Evolutionary conservation across 2,888 invertebrate species (phyloP).

Genomic region (Hedya salicella): DNA sequence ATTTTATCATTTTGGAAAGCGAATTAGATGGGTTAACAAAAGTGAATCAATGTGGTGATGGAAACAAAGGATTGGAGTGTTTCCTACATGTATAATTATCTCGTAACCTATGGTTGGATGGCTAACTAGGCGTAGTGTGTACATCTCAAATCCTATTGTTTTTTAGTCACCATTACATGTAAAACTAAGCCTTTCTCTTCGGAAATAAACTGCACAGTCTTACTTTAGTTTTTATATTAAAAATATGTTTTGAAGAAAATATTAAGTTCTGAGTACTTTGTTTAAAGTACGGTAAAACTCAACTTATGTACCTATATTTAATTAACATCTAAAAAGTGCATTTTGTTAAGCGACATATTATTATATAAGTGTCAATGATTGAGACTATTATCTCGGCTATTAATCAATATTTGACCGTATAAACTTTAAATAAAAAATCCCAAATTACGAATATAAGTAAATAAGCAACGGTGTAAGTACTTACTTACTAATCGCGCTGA

Average conservation of each 20-base stretch:
- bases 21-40: not conserved
- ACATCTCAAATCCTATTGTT: constrained; percentile 37
- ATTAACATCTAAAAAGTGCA: no score
- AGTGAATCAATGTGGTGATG: not conserved
- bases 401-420: no score
- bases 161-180: constrained; percentile 28
- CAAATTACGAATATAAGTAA: no score
- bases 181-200: constrained; percentile 20
- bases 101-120: constrained; percentile 56
- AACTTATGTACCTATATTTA: no score
- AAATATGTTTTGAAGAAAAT: not conserved
- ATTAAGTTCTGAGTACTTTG: not conserved
- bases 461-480: no score
- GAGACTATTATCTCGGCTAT: no score
- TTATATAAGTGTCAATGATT: no score
- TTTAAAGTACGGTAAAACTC: no score
- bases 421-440: no score
- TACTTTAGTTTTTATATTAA: not conserved
- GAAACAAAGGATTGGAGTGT: constrained; percentile 29
- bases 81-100: constrained; percentile 38
- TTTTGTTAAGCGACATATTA: no score
- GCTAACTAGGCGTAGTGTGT: constrained; percentile 70
- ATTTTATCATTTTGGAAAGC: no score
- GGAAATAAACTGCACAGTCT: constrained; percentile 13
- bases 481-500: not conserved